Evolutionary conservation across 2,888 invertebrate species (phyloP).

Genomic region (Dusona sp.): DNA sequence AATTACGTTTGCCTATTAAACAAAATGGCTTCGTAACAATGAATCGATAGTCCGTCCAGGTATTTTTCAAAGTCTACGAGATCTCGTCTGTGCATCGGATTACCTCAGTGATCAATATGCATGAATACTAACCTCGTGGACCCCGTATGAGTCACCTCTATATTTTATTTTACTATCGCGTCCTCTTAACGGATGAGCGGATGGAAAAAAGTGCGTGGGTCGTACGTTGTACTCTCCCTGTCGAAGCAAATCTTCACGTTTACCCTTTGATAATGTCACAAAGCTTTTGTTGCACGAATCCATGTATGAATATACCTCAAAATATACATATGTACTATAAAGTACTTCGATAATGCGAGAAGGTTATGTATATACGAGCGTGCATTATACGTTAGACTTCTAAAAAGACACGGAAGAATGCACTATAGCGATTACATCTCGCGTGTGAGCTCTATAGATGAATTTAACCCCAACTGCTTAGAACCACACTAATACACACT

Average conservation of each 20-base stretch:
- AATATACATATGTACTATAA: conserved; percentile 15
- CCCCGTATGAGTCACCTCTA: conserved; percentile 39
- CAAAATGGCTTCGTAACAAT: background rate
- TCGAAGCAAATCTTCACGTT: conserved; percentile 54
- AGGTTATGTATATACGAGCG: conserved; percentile 1
- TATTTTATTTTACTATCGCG: conserved; percentile 57
- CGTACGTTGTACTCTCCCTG: conserved; percentile 53
- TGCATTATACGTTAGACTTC: conserved; percentile 36
- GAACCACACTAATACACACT: conserved; percentile 9
- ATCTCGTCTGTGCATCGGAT: background rate
- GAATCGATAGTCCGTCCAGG: conserved; percentile 1
- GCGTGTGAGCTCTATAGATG: conserved; percentile 33
- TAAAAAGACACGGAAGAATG: conserved; percentile 66
- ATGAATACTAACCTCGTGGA: background rate
- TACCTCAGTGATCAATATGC: conserved; percentile 34
- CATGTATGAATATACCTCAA: background rate
- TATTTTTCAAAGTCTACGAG: conserved; percentile 2
- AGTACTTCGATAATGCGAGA: conserved; percentile 36
- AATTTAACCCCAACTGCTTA: conserved; percentile 27
- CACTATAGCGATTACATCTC: conserved; percentile 56
- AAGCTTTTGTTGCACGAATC: conserved; percentile 40
- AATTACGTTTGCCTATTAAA: background rate
- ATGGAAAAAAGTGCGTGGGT: conserved; percentile 51
- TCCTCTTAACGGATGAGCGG: conserved; percentile 42
- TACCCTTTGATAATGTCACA: conserved; percentile 58